These are phyloP conservation scores for Cryptoblepharus egeriae DNA, from an alignment of 2,797 vertebrate species.

Conservation along the genomic window DNA sequence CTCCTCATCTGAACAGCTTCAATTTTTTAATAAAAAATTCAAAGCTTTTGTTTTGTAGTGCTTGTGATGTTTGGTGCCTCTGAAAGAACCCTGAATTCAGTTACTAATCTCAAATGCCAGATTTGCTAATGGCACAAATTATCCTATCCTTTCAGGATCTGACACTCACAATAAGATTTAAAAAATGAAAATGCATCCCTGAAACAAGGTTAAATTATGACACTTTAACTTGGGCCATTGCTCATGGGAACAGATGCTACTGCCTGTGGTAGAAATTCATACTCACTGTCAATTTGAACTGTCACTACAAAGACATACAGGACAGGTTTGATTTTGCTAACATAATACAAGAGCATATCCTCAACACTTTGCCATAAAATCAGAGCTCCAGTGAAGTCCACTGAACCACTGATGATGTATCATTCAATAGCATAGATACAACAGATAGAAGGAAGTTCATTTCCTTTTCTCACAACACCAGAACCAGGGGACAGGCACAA, in stretches of 20 bases:
- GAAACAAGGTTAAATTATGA: constrained; percentile 6
- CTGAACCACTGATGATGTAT: neutral
- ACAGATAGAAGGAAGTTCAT: too few relatives aligned
- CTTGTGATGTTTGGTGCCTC: neutral
- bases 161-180: neutral
- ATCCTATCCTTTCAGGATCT: neutral
- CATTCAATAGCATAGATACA: neutral
- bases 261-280: neutral
- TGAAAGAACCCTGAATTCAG: neutral
- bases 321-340: neutral
- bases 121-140: neutral
- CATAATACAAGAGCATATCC: neutral
- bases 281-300: neutral
- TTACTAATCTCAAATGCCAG: neutral
- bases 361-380: neutral
- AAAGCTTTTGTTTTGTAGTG: neutral
- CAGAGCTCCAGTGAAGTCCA: neutral
- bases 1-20: neutral
- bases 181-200: neutral
- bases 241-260: neutral
- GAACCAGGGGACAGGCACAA: too few relatives aligned
- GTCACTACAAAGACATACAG: neutral
- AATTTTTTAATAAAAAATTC: neutral
- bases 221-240: neutral
- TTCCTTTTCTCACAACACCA: too few relatives aligned